Evolutionary conservation across 2,888 invertebrate species (phyloP), one percentile per base, ranked within the genome.

Genomic region (Sepioteuthis lessoniana): DNA sequence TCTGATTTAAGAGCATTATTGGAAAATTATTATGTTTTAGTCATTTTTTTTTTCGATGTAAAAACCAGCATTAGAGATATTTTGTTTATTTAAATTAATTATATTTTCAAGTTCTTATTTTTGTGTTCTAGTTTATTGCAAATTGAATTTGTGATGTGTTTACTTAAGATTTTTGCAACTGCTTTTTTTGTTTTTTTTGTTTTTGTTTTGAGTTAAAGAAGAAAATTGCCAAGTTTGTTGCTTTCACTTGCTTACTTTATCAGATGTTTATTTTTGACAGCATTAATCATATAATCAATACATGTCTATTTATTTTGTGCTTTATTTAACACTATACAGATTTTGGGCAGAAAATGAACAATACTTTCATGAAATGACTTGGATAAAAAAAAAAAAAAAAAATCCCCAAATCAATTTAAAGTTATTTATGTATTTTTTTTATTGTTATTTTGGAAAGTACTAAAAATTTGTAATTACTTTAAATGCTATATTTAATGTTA

Each of bases 291-390:
- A 35, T 76, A 76, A 76, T 76, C 76, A 76, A 76, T 76, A 76
- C 10, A n/a, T 76, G 76, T 76, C n/a, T 76, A 13, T 76, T 76
- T n/a, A 76, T n/a, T n/a, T 76, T n/a, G 3, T 76, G 76, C 76
- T 76, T 76, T n/a, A 76, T 76, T n/a, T n/a, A 76, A 76, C n/a
- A n/a, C n/a, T 76, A n/a, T 76, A n/a, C 76, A 35, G n/a, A 76
- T 76, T 8, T 76, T 76, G n/a, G 76, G 10, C 1, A 76, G 76
- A 76, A 76, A 76, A 76, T 76, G 76, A 76, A 76, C 76, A 76
- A 31, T 76, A 76, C 76, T 76, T 76, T 76, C 0, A 35, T 76
- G 76, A 76, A n/a, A n/a, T 16, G 76, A 31, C 76, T 76, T 76
- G 16, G n/a, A 76, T 76, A n/a, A 76, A 76, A 76, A 2, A 16